A percentile compares a stretch with the other conserved stretches of the same genome.
Conservation (phyloP, 35 echinoderm and acorn worm genomes). For the Lytechinus variegatus region DNA sequence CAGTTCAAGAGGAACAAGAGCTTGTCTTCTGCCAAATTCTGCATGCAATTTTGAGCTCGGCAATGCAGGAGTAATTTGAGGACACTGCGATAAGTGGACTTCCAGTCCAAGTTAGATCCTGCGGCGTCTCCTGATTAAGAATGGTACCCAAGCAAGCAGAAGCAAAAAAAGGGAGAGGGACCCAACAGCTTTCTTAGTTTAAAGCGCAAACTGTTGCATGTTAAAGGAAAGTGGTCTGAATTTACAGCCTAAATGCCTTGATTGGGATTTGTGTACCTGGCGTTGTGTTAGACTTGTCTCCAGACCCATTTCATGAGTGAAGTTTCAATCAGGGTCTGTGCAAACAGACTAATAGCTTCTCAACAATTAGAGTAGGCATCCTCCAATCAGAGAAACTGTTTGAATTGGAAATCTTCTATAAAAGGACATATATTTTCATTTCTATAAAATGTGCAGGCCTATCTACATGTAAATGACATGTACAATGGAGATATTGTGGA, state of each 20-base stretch:
- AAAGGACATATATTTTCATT: too few species aligned
- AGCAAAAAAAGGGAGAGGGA: not conserved
- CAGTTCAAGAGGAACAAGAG: not conserved
- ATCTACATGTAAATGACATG: not conserved
- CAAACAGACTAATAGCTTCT: not conserved
- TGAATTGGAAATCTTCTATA: not conserved
- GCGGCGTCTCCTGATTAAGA: slow-evolving; percentile 45
- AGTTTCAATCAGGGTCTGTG: too few species aligned
- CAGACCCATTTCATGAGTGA: too few species aligned
- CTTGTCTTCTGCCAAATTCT: not conserved
- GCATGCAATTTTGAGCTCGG: slow-evolving; percentile 20
- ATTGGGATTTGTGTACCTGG: too few species aligned
- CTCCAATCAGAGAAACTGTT: not conserved
- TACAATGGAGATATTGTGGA: not conserved
- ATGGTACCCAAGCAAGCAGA: slow-evolving; percentile 19
- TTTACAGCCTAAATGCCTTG: too few species aligned
- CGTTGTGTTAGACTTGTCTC: too few species aligned
- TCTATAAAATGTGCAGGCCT: not conserved
- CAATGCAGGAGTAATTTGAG: slow-evolving; percentile 24
- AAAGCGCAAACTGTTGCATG: too few species aligned
- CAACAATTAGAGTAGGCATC: not conserved
- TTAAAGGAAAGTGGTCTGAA: too few species aligned
- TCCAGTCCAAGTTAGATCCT: slow-evolving; percentile 27
- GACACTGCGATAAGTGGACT: slow-evolving; percentile 45
- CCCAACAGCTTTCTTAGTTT: not conserved